Evolutionary conservation across 2,888 invertebrate genomes (phyloP).

Genomic region (Parnassius smintheus): DNA sequence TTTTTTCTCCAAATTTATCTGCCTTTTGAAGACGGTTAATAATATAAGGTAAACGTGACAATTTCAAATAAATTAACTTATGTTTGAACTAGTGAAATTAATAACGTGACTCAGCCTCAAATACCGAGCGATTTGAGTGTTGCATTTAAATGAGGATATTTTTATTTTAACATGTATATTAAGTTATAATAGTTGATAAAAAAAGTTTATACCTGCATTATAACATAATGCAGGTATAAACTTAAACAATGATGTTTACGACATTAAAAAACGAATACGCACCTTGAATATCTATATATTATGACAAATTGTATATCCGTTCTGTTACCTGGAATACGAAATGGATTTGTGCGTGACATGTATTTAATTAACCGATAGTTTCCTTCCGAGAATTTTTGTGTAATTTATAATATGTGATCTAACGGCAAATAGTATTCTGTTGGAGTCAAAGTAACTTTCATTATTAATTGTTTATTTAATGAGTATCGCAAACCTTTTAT

Average conservation of each 20-base stretch:
- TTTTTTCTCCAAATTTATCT: too few relatives aligned
- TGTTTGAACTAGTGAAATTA: too few relatives aligned
- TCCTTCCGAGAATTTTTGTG: not conserved
- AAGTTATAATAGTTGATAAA: slow-evolving; percentile 9
- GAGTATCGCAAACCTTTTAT: too few relatives aligned
- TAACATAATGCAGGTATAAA: too few relatives aligned
- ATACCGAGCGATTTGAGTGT: not conserved
- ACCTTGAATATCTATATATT: slow-evolving; percentile 44
- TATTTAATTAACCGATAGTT: slow-evolving; percentile 30
- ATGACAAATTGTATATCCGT: slow-evolving; percentile 47
- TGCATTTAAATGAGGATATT: not conserved
- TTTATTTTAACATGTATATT: not conserved
- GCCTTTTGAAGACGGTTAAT: too few relatives aligned
- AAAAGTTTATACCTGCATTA: slow-evolving; percentile 11
- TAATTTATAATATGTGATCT: not conserved
- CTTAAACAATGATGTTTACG: slow-evolving; percentile 12
- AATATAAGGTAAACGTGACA: too few relatives aligned
- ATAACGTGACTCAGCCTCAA: too few relatives aligned
- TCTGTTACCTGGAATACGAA: slow-evolving; percentile 52
- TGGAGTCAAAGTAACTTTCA: too few relatives aligned
- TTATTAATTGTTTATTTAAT: too few relatives aligned
- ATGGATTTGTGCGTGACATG: slow-evolving; percentile 44
- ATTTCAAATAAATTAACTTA: too few relatives aligned
- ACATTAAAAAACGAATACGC: slow-evolving; percentile 28
- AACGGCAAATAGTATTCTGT: not conserved